Evolutionary conservation across 2,797 vertebrate genomes (phyloP).

Genomic region (Vireo griseus): DNA sequence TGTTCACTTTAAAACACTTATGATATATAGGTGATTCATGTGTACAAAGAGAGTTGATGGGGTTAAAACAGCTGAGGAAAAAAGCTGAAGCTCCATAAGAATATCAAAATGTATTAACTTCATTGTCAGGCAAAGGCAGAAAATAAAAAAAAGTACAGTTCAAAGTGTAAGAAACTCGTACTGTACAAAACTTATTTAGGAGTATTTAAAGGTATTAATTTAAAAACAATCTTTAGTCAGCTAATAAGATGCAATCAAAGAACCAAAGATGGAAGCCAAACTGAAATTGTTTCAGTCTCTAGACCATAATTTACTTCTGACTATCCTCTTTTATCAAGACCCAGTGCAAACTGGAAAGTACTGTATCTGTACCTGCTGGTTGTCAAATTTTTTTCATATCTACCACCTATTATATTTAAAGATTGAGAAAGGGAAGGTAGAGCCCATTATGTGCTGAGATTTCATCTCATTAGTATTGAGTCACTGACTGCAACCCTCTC

Average conservation of each 20-base stretch:
- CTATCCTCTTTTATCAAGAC: neutral
- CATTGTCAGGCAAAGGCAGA: neutral
- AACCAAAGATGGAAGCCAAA: neutral
- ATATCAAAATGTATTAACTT: neutral
- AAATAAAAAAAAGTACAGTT: neutral
- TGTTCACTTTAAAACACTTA: constrained; percentile 20
- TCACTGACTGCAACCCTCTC: neutral
- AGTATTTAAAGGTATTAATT: neutral
- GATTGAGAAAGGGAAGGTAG: neutral
- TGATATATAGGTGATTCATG: neutral
- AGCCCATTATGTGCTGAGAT: neutral
- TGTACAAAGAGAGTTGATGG: neutral
- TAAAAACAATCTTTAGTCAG: neutral
- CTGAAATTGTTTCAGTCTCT: neutral
- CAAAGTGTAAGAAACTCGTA: neutral
- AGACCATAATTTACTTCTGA: neutral
- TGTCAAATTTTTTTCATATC: neutral
- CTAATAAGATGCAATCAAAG: neutral
- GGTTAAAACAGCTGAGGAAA: neutral
- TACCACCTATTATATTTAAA: neutral
- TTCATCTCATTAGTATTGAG: neutral
- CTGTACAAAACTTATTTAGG: neutral
- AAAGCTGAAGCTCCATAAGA: neutral
- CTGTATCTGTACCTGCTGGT: neutral
- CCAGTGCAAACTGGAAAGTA: neutral